Evolutionary conservation across 2,797 vertebrate genomes (phyloP).

Genomic region (Cirrhinus mrigala): DNA sequence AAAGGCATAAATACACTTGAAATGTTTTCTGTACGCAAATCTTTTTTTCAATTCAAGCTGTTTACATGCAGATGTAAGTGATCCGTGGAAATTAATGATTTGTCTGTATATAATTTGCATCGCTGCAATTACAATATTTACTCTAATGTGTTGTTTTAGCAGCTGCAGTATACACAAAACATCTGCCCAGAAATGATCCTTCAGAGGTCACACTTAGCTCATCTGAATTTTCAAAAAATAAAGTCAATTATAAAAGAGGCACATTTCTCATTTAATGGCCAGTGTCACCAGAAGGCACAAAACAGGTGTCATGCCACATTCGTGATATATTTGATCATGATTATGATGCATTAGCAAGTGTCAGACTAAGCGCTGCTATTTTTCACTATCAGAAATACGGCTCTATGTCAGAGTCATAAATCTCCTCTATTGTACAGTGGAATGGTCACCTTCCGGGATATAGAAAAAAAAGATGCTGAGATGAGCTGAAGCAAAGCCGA

Average conservation of each 20-base stretch:
- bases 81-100: conserved; percentile 24
- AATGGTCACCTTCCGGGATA: conserved; percentile 49
- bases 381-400: conserved; percentile 54
- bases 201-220: conserved; percentile 11
- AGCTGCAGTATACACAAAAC: conserved; percentile 22
- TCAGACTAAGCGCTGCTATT: conserved; percentile 48
- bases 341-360: conserved; percentile 53
- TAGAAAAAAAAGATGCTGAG: conserved; percentile 28
- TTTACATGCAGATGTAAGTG: conserved; percentile 25
- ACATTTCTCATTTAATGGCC: conserved; percentile 12
- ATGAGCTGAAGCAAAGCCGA: conserved; percentile 35
- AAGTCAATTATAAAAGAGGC: neutral
- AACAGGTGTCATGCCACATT: conserved; percentile 44
- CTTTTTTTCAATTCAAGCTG: conserved; percentile 26
- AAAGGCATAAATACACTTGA: neutral
- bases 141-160: conserved; percentile 33
- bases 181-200: conserved; percentile 38
- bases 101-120: conserved; percentile 18
- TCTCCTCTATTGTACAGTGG: conserved; percentile 27
- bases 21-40: neutral
- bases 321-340: conserved; percentile 39
- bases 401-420: conserved; percentile 46
- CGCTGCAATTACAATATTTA: conserved; percentile 30
- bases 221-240: conserved; percentile 1
- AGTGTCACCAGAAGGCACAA: conserved; percentile 29